A percentile compares a stretch with the other conserved stretches of the same genome.
phyloP scores from a whole-genome alignment of 2,113 vertebrate genomes.

The Barbus barbus region DNA sequence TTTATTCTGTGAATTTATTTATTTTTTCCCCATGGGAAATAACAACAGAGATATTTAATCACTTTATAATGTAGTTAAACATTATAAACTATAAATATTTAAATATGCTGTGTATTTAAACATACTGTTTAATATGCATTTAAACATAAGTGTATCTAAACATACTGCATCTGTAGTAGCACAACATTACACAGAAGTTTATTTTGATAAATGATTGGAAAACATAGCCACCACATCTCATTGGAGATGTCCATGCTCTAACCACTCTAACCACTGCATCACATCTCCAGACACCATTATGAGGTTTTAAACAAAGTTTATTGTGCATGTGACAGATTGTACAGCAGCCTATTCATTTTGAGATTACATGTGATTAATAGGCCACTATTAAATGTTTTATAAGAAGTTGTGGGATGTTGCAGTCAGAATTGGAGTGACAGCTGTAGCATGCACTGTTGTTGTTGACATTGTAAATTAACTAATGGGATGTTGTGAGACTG shows the following conservation, averaged over 20 bases:
- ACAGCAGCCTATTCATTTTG: neutral
- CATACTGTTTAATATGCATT: too few species aligned
- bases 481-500: conserved; percentile 3
- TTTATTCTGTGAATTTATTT: too few species aligned
- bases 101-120: too few species aligned
- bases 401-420: neutral
- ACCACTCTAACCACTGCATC: neutral
- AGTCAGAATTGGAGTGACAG: neutral
- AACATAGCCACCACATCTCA: neutral
- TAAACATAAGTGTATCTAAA: neutral
- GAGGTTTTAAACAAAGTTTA: neutral
- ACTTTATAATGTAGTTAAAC: neutral
- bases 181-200: neutral
- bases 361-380: neutral
- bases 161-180: neutral
- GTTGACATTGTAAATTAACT: neutral
- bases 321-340: neutral
- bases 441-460: conserved; percentile 4
- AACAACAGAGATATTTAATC: neutral
- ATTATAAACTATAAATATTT: too few species aligned
- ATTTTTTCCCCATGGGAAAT: neutral
- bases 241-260: neutral
- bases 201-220: neutral
- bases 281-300: neutral
- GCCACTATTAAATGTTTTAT: neutral